Evolutionary conservation across 1,140 invertebrate species (phyloP).

Genomic region (Platorchestia sp.): DNA sequence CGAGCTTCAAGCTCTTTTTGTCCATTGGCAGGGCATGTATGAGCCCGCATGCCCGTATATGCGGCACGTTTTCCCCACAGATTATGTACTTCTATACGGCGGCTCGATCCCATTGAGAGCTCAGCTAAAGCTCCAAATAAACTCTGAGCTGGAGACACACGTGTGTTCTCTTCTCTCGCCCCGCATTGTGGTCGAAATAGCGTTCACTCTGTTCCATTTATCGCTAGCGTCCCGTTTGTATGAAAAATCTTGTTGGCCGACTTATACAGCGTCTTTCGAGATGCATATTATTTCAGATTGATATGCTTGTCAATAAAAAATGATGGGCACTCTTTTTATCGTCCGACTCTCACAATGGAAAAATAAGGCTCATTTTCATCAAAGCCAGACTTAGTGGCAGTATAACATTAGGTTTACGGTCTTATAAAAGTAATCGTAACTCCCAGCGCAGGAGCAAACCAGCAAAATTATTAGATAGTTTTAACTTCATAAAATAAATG

Average conservation of each 20-base stretch:
- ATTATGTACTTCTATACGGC: neutral
- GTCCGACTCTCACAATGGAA: neutral
- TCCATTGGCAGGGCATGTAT: neutral
- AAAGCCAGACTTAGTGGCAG: neutral
- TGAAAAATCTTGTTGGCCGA: neutral
- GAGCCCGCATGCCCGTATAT: conserved; percentile 37
- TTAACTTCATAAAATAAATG: neutral
- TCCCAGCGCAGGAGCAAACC: neutral
- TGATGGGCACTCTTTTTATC: neutral
- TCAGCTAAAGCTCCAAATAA: neutral
- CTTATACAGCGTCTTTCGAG: neutral
- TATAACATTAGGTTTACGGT: neutral
- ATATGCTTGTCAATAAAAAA: neutral
- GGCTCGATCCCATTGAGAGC: neutral
- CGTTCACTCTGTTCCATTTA: neutral
- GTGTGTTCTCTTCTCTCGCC: neutral
- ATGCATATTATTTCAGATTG: neutral
- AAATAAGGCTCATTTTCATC: neutral
- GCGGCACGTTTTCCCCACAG: neutral
- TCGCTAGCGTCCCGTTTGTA: neutral
- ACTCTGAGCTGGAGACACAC: neutral
- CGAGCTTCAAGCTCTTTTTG: conserved; percentile 10
- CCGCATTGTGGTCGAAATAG: neutral
- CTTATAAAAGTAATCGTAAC: neutral
- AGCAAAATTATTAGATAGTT: neutral